Evolutionary conservation across 1,140 invertebrate genomes (phyloP), one percentile per base, ranked within the genome.

Genomic region (Atta texana): DNA sequence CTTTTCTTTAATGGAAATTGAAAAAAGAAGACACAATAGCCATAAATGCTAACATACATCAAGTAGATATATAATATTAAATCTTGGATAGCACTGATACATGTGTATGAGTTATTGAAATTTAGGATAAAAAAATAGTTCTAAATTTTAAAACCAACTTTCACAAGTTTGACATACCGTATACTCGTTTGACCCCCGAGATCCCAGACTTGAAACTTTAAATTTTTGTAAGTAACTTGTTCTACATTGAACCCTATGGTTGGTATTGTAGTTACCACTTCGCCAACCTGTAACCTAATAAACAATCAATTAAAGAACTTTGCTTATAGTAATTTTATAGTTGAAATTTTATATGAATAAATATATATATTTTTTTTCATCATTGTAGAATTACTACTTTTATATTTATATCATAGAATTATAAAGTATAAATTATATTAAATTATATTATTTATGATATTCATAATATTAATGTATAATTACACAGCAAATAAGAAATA

Each of bases 181-280:
- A 98, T 98, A 96, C 98, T 99, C 78, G 99, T 99, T 95, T 99
- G 99, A 92, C 99, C 99, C 86, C 99, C 99, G 77, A 99, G 96
- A 96, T 99, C 99, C 99, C 99, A 99, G 14, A 99, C 98, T 97
- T 99, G 98, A 93, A 99, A 99, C 95, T 98, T 99, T 85, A 99
- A 96, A 96, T 99, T 99, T 96, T 99, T 99, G 94, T 99, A 99
- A 91, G 98, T 98, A 66, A 99, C 98, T 97, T 99, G 98, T 95
- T 99, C 98, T 92, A 99, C 98, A 96, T 99, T 99, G 94, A 99
- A 99, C n/a, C 98, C 98, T 94, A 99, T 99, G 12, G 98, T 99
- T 82, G 99, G 98, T 95, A 99, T 99, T 34, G 99, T 99, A n/a
- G 99, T 99, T 1, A 99, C 99, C 68, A 99, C 99, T 96, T 99